phyloP scores from a whole-genome alignment of 1,140 invertebrate genomes.

The Copidosoma floridanum region DNA sequence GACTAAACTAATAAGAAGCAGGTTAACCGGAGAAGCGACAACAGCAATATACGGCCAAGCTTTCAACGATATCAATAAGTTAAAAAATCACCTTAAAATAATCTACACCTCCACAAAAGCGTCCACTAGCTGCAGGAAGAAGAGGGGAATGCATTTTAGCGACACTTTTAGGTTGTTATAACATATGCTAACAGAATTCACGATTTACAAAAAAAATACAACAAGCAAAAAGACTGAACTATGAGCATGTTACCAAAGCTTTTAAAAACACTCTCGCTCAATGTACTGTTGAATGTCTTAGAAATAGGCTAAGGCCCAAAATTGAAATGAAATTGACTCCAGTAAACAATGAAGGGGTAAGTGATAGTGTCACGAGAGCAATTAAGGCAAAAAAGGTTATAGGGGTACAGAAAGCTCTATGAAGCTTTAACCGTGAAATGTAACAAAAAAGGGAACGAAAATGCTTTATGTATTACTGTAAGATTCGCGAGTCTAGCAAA shows the following conservation, averaged over 20 bases:
- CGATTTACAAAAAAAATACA: neutral
- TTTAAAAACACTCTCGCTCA: neutral
- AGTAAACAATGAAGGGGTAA: neutral
- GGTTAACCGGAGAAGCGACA: too few relatives aligned
- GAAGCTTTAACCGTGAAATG: too few relatives aligned
- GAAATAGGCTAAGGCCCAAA: neutral
- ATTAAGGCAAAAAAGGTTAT: neutral
- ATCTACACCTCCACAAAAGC: too few relatives aligned
- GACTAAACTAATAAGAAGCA: too few relatives aligned
- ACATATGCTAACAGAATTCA: neutral
- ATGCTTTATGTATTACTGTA: too few relatives aligned
- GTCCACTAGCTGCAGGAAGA: neutral
- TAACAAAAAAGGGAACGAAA: too few relatives aligned
- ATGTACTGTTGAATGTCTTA: neutral
- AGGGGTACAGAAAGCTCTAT: neutral
- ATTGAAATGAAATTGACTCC: neutral
- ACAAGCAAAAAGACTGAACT: neutral
- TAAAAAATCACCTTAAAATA: too few relatives aligned
- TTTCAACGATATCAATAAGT: too few relatives aligned
- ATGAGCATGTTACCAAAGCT: too few relatives aligned
- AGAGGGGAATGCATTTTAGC: neutral
- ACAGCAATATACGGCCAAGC: too few relatives aligned
- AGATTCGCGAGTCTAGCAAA: too few relatives aligned
- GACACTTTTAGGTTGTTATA: neutral
- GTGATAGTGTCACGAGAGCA: neutral